These are phyloP conservation scores for Dunckerocampus dactyliophorus DNA, from an alignment of 2,113 vertebrate species.

Conservation along the genomic window DNA sequence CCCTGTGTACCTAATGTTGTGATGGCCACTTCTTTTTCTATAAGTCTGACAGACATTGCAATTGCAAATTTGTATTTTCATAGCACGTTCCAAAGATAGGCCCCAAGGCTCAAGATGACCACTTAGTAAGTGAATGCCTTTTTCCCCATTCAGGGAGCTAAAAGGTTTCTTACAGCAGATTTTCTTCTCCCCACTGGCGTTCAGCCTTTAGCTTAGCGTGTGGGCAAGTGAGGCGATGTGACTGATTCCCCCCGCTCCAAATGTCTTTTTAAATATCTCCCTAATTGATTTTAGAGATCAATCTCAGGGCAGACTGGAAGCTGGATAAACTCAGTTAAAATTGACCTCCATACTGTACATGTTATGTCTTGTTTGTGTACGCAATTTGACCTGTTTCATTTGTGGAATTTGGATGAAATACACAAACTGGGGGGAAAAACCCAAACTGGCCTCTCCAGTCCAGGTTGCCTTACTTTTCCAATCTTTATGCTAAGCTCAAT, in stretches of 20 bases:
- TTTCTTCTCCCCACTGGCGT: neutral
- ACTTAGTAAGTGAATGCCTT: constrained; percentile 3
- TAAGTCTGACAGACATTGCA: neutral
- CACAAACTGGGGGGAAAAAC: no score
- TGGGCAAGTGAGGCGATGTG: neutral
- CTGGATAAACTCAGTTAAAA: neutral
- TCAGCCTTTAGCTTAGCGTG: neutral
- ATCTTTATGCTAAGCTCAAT: neutral
- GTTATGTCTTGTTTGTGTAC: neutral
- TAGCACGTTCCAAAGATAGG: neutral
- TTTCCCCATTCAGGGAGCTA: neutral
- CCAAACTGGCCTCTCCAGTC: neutral
- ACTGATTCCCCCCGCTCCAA: neutral
- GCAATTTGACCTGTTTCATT: neutral
- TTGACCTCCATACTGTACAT: neutral
- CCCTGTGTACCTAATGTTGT: neutral
- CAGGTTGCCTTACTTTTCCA: neutral
- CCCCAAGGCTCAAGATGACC: constrained; percentile 8
- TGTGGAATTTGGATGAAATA: neutral
- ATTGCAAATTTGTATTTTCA: neutral
- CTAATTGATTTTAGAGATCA: neutral
- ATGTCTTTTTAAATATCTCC: neutral
- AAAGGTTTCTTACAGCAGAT: neutral
- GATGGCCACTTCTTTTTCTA: neutral
- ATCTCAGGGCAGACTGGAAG: neutral